Conservation (phyloP, 1,140 invertebrate genomes). For the Asbolus verrucosus region DNA sequence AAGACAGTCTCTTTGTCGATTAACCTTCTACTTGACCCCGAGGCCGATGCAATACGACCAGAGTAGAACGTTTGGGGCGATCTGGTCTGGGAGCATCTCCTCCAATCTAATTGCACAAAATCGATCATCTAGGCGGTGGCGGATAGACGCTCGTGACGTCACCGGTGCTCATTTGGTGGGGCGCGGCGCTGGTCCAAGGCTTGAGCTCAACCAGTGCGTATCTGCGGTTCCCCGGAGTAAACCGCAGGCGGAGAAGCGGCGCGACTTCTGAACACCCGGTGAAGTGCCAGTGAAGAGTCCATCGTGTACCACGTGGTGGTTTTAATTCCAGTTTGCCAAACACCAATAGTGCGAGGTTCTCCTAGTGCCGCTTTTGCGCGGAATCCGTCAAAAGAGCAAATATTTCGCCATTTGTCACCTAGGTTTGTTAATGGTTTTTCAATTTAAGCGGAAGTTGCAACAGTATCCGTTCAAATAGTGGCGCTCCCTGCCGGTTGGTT, state of each 20-base stretch:
- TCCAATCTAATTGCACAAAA: constrained; percentile 53
- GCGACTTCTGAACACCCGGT: too few species aligned
- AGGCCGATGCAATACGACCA: background rate
- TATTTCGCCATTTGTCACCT: too few species aligned
- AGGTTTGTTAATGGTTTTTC: background rate
- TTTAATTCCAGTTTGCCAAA: background rate
- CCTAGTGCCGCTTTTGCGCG: background rate
- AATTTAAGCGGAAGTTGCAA: constrained; percentile 38
- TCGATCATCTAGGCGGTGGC: constrained; percentile 50
- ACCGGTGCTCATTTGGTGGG: constrained; percentile 63
- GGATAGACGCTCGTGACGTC: constrained; percentile 61
- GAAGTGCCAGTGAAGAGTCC: too few species aligned
- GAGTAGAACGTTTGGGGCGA: background rate
- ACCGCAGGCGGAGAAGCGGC: background rate
- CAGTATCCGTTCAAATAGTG: constrained; percentile 33
- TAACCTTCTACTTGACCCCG: background rate
- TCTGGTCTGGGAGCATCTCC: constrained; percentile 24
- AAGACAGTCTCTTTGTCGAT: too few species aligned
- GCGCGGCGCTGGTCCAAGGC: constrained; percentile 52
- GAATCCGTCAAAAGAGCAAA: background rate
- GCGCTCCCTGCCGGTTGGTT: constrained; percentile 26
- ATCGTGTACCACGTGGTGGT: background rate
- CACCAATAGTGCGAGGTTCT: constrained; percentile 5
- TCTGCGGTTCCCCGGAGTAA: constrained; percentile 70
- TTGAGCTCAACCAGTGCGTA: constrained; percentile 32